Conservation (phyloP, 2,888 invertebrate genomes). For the Dasysyrphus tricinctus region DNA sequence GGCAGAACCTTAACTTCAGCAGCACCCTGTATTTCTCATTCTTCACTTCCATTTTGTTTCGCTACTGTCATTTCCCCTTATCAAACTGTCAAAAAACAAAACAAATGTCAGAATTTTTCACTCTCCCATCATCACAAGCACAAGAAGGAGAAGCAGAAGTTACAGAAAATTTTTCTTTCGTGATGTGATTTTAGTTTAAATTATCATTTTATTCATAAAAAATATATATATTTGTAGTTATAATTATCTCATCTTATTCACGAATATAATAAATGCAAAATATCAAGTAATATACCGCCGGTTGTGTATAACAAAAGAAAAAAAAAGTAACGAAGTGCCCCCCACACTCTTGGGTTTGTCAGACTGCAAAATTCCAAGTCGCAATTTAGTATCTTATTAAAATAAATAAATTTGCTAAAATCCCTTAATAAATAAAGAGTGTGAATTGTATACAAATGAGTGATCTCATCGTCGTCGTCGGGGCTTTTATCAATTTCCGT, state of each 20-base stretch:
- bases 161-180: constrained; percentile 65
- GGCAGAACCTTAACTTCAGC: not conserved
- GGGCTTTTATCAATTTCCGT: constrained; percentile 31
- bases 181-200: constrained; percentile 44
- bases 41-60: not conserved
- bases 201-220: not conserved
- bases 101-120: constrained; percentile 56
- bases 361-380: constrained; percentile 52
- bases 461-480: constrained; percentile 16
- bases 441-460: constrained; percentile 27
- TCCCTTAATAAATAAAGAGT: constrained; percentile 27
- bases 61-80: constrained; percentile 28
- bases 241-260: not conserved
- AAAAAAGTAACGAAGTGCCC: not conserved
- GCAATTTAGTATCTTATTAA: constrained; percentile 40
- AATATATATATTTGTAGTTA: constrained; percentile 22
- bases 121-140: constrained; percentile 16
- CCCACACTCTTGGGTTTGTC: not conserved
- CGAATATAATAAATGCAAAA: not conserved
- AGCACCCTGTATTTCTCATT: constrained; percentile 26
- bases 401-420: constrained; percentile 26
- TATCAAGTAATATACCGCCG: not conserved
- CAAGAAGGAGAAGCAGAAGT: constrained; percentile 6
- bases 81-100: not conserved
- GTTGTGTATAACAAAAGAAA: not conserved